Evolutionary conservation across 2,113 vertebrate genomes (phyloP), one percentile per base, ranked within the genome.

Genomic region (Isichthys henryi): DNA sequence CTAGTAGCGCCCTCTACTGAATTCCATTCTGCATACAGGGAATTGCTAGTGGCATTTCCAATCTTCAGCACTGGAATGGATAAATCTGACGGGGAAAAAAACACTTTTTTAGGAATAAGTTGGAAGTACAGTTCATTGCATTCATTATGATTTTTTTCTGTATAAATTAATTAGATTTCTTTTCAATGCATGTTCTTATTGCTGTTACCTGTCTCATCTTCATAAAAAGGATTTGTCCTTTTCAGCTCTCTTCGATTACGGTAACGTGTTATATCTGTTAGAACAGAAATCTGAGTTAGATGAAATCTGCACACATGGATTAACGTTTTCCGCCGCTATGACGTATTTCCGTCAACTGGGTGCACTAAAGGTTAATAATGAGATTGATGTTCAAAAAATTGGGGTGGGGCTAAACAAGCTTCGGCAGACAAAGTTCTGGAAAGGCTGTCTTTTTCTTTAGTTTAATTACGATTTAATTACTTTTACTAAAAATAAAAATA

Each of bases 51-150:
- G 91, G 93, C 92, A 90, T 93, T 88, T 46, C 92, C 21, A 3
- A 94, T 90, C 94, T 93, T 88, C 92, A 96, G 89, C 89, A 93
- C 89, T 58, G 94, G 94, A 85, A 91, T 89, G 1, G 90, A 70
- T 46, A 92, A 91, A 45, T 19, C 86, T 88, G 74, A 92, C 91
- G 89, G 27, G 31, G 84, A 11, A 9, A 11, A 31, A 85, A 48
- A 13, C 2, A 27, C 9, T 13, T 31, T 31, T 56, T 35, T 53
- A 56, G 19, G n/a, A 53, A 39, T n/a, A 27, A 43, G 27, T 39
- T 31, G 70, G 5, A 6, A 80, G 15, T 17, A 80, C 35, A 80
- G 2, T 80, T 35, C 35, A 21, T 43, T 17, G 31, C 4, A 39
- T 39, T 39, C 15, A 39, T 77, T 39, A n/a, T 39, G 35, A 77